Base-by-base conservation (phyloP, 53 echinoderm and acorn worm species). In the Antedon mediterranea region DNA sequence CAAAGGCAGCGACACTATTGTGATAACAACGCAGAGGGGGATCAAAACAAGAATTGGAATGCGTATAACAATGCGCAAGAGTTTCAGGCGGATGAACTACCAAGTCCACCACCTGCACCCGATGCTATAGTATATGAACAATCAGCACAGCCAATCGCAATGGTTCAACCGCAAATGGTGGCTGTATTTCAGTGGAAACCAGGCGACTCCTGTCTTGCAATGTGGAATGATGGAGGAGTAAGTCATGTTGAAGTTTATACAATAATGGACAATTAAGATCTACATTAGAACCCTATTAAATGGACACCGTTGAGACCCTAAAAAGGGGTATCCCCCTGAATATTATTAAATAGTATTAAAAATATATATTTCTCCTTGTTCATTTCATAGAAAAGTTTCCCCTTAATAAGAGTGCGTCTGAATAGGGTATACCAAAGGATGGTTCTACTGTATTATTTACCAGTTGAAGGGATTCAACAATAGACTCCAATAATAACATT, bases 161-260 rank as follows among this genome's bases (percentile, higher is more conserved):
- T 29, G 72, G 29, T n/a, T 28, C 79, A 78, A 30, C 57, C 42
- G 11, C 42, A 31, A 4, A 81, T 86, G 72, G 41, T 87, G 37
- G 71, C 71, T 23, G 79, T 79, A 13, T 71, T 30, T 23, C 82
- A 80, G 27, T 88, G 90, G 81, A 93, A 90, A 30, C 76, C 81
- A n/a, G 93, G 93, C 43, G 98, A 98, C 74, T 72, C 79, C 28
- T 98, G 98, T 76, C 81, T 86, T 18, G 90, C 98, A 32, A 98
- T 57, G 57, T 57, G 98, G 98, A 93, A 98, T 75, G 98, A 98
- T 85, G 74, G 81, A 26, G 78, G 84, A 88, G 98, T 98, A 86
- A 41, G 86, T 71, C 28, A 57, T 32, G 11, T 30, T 30, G 31
- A 13, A 6, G 37, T 11, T 37, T 37, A 6, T 37, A 37, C 4